Conservation (phyloP, 2,888 invertebrate genomes). For the Formica aserva region DNA sequence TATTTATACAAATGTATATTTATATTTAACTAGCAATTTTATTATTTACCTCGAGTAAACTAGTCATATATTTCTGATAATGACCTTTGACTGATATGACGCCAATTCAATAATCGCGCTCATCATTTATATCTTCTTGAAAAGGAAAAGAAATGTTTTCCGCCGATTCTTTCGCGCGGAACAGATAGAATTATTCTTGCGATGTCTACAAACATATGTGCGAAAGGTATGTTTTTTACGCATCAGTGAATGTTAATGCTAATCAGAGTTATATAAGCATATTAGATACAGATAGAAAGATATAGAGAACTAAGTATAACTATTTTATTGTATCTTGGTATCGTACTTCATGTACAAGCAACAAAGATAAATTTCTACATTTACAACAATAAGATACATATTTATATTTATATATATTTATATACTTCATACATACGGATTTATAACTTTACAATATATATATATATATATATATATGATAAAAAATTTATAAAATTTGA, state of each 20-base stretch:
- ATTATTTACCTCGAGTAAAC: background rate
- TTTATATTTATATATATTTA: background rate
- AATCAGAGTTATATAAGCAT: background rate
- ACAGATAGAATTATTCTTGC: slow-evolving; percentile 26
- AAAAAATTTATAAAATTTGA: background rate
- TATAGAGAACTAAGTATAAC: background rate
- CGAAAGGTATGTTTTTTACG: background rate
- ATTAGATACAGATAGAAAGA: background rate
- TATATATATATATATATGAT: too few species aligned
- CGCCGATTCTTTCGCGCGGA: background rate
- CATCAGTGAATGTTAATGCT: background rate
- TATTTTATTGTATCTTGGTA: background rate
- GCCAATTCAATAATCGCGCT: background rate
- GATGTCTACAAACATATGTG: background rate
- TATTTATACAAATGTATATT: slow-evolving; percentile 25
- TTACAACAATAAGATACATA: background rate
- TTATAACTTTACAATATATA: too few species aligned
- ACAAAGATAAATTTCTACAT: background rate
- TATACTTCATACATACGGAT: background rate
- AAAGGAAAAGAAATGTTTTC: background rate
- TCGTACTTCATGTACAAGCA: background rate
- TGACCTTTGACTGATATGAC: background rate
- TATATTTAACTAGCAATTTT: background rate
- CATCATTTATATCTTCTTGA: background rate
- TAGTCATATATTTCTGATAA: background rate